Evolutionary conservation across 2,797 vertebrate genomes (phyloP), one percentile per base, ranked within the genome.

Genomic region (Sphenodon punctatus): DNA sequence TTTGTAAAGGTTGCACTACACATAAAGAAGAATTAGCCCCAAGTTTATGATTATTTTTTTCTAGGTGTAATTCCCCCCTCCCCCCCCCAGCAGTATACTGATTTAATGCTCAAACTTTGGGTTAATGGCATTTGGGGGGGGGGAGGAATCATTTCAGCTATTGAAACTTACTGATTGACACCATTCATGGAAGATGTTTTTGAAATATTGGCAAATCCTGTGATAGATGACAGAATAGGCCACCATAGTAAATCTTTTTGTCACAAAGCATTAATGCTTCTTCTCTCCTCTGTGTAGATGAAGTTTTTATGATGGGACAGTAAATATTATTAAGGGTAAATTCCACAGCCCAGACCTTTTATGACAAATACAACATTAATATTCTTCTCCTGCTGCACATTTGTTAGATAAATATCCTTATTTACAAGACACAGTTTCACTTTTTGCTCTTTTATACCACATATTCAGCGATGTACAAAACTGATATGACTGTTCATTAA

Each of bases 251-350:
- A 46, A 66, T 38, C 65, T 39, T 0, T 0, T 6, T 73, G 73
- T 32, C 69, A 51, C 27, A 48, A 53, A 23, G 15, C 4, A 3
- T 70, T 65, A 48, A 39, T 34, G 1, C 6, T 17, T 12, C 34
- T 23, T 27, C 25, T 32, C 17, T 27, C 30, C 64, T 75, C 38
- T 70, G 25, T 51, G 61, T 34, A 87, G 75, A 56, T 64, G 61
- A 74, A 79, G 53, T 43, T 83, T 80, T 80, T 72, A 66, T 53
- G 69, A 67, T 36, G 53, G 34, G 51, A 34, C 48, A 41, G 51
- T 71, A 69, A 75, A 75, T 71, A 68, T 30, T 61, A 60, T 19
- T 59, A 67, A 76, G 25, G 8, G 22, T 38, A 22, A 53, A 48
- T 83, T 30, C 58, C 71, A 8, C 13, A 38, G 78, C 11, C 27